Conservation (phyloP, 2,797 vertebrate species). For the Sebastes ruberrimus region DNA sequence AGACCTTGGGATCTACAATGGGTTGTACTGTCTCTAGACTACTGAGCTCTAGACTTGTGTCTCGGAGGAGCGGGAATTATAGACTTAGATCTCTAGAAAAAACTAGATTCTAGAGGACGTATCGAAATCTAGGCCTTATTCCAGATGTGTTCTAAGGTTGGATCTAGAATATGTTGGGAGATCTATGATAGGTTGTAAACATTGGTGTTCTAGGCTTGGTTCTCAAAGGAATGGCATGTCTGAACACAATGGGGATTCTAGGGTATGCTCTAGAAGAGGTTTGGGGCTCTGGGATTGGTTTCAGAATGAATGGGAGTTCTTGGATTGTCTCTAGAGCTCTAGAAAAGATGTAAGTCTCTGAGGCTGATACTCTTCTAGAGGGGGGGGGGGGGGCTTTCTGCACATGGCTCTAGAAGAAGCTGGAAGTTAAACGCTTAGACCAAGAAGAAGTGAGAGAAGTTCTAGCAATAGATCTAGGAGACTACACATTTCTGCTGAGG, state of each 20-base stretch:
- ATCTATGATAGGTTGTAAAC: not conserved
- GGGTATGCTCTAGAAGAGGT: not conserved
- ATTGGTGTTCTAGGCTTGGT: not conserved
- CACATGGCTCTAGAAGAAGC: not conserved
- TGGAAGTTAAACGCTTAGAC: not conserved
- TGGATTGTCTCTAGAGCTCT: not conserved
- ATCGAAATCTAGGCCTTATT: too few species aligned
- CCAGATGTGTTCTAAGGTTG: too few species aligned
- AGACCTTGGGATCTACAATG: not conserved
- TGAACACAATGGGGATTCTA: not conserved
- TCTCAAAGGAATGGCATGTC: not conserved
- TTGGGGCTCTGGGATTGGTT: not conserved
- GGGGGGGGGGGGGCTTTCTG: not conserved
- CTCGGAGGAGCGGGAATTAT: too few species aligned
- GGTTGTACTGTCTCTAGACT: not conserved
- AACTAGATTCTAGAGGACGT: too few species aligned
- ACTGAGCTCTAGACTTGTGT: too few species aligned
- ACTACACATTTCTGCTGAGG: slow-evolving; percentile 77
- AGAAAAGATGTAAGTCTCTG: not conserved
- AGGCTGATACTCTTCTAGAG: not conserved
- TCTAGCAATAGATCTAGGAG: slow-evolving; percentile 74
- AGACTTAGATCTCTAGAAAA: too few species aligned
- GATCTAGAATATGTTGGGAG: not conserved
- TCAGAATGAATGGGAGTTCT: not conserved
- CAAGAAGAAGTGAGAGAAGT: not conserved